Percentiles rank a stretch among this genome's conserved stretches.
Evolutionary conservation across 2,888 invertebrate species (phyloP).

Genomic region (Acleris emargana): DNA sequence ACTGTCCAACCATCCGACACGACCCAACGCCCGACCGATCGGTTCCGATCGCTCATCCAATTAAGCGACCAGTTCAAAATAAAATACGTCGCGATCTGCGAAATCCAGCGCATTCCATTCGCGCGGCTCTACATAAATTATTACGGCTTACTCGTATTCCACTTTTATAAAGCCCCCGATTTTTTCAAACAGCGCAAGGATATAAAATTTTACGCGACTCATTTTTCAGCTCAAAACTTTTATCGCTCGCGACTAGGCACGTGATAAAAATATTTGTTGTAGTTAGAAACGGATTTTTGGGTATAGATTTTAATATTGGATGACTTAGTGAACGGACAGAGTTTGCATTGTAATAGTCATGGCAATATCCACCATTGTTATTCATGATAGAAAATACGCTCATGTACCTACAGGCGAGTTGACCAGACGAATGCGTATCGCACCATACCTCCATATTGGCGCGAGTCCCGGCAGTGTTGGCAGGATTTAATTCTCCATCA

Average conservation of each 20-base stretch:
- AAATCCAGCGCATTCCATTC: conserved; percentile 40
- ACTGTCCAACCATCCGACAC: not conserved
- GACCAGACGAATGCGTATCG: too few species aligned
- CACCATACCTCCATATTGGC: too few species aligned
- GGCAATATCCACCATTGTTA: too few species aligned
- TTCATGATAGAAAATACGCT: too few species aligned
- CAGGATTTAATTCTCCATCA: too few species aligned
- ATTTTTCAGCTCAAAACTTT: conserved; percentile 30
- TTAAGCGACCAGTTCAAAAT: conserved; percentile 44
- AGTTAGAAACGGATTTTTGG: not conserved
- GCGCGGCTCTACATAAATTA: conserved; percentile 36
- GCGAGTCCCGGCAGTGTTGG: too few species aligned
- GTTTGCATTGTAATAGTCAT: not conserved
- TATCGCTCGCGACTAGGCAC: conserved; percentile 12
- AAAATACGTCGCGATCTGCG: conserved; percentile 41
- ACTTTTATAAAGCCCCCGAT: conserved; percentile 29
- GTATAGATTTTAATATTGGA: not conserved
- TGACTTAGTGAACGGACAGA: not conserved
- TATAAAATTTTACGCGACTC: conserved; percentile 27
- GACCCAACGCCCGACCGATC: conserved; percentile 2
- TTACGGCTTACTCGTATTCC: conserved; percentile 35
- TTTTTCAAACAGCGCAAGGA: conserved; percentile 22
- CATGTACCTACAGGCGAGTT: too few species aligned
- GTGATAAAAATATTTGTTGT: conserved; percentile 10
- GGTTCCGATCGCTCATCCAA: conserved; percentile 39